A percentile compares a stretch with the other conserved stretches of the same genome.
phyloP scores from a whole-genome alignment of 1,140 invertebrate genomes.

The Ceratina calcarata region DNA sequence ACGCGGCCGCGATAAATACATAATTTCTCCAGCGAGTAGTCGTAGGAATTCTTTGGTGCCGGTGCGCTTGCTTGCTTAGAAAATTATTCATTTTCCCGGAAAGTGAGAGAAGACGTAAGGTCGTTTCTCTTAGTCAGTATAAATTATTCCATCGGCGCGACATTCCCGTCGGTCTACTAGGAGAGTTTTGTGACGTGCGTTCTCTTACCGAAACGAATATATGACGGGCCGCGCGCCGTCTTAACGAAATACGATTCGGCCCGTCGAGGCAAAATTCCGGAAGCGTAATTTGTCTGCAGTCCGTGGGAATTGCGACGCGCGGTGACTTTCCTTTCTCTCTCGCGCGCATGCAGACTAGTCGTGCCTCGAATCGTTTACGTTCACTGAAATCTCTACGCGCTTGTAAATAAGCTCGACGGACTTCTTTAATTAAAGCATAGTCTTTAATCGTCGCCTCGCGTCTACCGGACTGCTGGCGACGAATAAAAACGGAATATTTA shows the following conservation, averaged over 20 bases:
- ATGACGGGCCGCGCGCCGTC: not conserved
- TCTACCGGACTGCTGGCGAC: too few species aligned
- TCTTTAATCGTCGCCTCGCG: constrained; percentile 13
- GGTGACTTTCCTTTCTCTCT: not conserved
- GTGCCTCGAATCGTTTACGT: constrained; percentile 1
- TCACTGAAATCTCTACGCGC: constrained; percentile 19
- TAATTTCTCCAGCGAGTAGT: constrained; percentile 5
- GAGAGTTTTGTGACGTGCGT: too few species aligned
- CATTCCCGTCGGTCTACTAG: not conserved
- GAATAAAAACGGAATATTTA: constrained; percentile 26
- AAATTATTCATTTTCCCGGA: constrained; percentile 13
- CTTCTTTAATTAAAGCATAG: constrained; percentile 28
- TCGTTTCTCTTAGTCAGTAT: not conserved
- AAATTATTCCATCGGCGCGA: constrained; percentile 19
- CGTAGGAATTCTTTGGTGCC: not conserved
- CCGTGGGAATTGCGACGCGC: constrained; percentile 18
- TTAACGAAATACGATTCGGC: not conserved
- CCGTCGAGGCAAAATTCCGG: not conserved
- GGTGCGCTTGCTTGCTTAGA: not conserved
- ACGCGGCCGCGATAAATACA: not conserved
- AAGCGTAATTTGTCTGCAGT: not conserved
- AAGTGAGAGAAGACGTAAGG: not conserved
- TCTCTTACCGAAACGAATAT: not conserved
- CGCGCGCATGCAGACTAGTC: not conserved
- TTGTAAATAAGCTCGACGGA: constrained; percentile 23